These are phyloP conservation scores for Odontamblyopus lacepedii DNA, from an alignment of 2,797 vertebrate species.

Conservation along the genomic window DNA sequence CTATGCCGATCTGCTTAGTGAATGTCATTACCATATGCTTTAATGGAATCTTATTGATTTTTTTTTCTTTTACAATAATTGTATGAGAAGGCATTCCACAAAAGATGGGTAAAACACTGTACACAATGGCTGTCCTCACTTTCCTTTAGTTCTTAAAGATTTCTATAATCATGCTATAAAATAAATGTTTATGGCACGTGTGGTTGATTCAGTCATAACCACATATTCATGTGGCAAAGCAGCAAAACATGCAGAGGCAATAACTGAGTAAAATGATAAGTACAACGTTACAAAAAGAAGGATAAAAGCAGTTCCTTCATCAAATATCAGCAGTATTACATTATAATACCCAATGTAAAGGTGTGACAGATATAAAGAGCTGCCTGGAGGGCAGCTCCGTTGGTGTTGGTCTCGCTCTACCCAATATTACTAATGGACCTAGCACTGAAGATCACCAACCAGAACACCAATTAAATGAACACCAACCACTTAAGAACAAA, in stretches of 20 bases:
- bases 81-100: constrained; percentile 22
- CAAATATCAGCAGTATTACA: not conserved
- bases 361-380: not conserved
- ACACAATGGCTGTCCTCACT: not conserved
- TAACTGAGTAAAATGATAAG: not conserved
- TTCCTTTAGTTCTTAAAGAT: not conserved
- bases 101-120: constrained; percentile 19
- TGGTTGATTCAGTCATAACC: constrained; percentile 11
- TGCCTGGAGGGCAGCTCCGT: not conserved
- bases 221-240: not conserved
- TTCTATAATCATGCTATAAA: not conserved
- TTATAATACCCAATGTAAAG: not conserved
- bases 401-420: not conserved
- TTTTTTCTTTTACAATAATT: constrained; percentile 27
- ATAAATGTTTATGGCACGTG: constrained; percentile 5
- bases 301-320: not conserved
- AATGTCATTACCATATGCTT: constrained; percentile 15
- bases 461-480: constrained; percentile 4
- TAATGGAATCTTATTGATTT: constrained; percentile 69
- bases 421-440: constrained; percentile 4
- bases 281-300: not conserved
- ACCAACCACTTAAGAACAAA: not conserved
- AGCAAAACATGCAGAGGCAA: not conserved
- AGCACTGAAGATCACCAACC: constrained; percentile 1
- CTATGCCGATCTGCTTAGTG: constrained; percentile 11